Evolutionary conservation across 2,797 vertebrate species (phyloP), one percentile per base, ranked within the genome.

Genomic region (Gymnoscopelus microlampas): DNA sequence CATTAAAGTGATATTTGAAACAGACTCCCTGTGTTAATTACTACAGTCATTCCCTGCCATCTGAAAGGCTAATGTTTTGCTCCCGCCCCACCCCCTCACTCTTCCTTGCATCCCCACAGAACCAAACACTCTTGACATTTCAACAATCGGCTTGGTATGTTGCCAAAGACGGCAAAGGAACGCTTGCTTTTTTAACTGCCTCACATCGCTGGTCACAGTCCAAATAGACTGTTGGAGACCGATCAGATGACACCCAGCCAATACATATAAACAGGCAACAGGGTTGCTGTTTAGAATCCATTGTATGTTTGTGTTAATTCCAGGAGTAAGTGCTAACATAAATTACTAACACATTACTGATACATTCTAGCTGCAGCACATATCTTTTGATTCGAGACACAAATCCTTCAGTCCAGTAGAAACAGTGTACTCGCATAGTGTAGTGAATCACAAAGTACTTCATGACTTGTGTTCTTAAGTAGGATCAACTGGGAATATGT

Each of bases 1-100:
- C 89, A 92, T 93, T 91, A 87, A 83, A 89, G 83, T 92, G 89
- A 85, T 89, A 91, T 91, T 92, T 93, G 77, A 90, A 70, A 81
- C 70, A 76, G 67, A 63, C 72, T 68, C 62, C 72, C 74, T 84
- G 63, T 44, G 66, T 89, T 90, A 89, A 90, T 91, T 86, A 89
- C 74, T 55, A 29, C 71, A 84, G 81, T 84, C 63, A 62, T 87
- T 87, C 75, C 75, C 68, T 78, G 69, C 79, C 60, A 79, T 84
- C 80, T 78, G 32, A 86, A 88, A 86, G 74, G 82, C 67, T 80
- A 76, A 83, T 58, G 79, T 81, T 86, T 87, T 69, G 56, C 75
- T 80, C 70, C 71, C 74, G 44, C 80, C 26, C 74, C 75, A 67
- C 61, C 59, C 63, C 65, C 39, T 64, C 35, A 57, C 72, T 60